phyloP scores from a whole-genome alignment of 2,113 vertebrate species.

The Junco hyemalis region DNA sequence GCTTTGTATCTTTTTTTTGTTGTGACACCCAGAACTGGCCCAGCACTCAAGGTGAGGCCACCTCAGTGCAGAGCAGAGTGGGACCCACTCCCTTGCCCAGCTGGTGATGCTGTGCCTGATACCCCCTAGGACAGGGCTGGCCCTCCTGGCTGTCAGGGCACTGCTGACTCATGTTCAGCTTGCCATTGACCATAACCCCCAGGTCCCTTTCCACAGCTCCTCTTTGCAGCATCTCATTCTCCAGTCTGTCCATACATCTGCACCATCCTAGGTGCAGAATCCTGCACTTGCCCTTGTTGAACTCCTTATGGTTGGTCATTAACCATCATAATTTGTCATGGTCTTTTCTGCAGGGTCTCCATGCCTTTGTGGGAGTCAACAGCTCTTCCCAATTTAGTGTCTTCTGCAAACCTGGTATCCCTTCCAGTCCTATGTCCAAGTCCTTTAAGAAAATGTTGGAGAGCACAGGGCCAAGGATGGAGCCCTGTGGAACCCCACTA shows the following conservation, averaged over 20 bases:
- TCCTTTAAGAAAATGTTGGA: neutral
- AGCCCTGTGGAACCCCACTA: neutral
- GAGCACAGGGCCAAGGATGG: neutral
- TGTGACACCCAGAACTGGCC: neutral
- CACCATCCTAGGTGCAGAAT: neutral
- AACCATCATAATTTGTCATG: accelerated
- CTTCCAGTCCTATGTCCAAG: neutral
- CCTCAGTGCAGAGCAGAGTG: neutral
- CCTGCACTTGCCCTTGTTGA: accelerated
- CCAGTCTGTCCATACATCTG: neutral
- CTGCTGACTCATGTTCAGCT: accelerated
- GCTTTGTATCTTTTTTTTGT: neutral
- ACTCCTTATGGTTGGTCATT: neutral
- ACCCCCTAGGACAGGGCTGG: accelerated
- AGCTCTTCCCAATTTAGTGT: neutral
- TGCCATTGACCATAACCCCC: accelerated
- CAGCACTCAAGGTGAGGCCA: accelerated
- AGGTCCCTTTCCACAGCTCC: neutral
- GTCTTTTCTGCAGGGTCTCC: neutral
- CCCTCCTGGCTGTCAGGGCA: neutral
- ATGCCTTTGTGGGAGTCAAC: accelerated
- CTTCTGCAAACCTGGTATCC: neutral
- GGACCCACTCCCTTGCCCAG: accelerated
- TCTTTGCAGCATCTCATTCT: neutral
- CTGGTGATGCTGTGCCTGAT: accelerated